A percentile compares a stretch with the other conserved stretches of the same genome.
Evolutionary conservation across 2,113 vertebrate species (phyloP).

Genomic region (Campylorhamphus procurvoides): DNA sequence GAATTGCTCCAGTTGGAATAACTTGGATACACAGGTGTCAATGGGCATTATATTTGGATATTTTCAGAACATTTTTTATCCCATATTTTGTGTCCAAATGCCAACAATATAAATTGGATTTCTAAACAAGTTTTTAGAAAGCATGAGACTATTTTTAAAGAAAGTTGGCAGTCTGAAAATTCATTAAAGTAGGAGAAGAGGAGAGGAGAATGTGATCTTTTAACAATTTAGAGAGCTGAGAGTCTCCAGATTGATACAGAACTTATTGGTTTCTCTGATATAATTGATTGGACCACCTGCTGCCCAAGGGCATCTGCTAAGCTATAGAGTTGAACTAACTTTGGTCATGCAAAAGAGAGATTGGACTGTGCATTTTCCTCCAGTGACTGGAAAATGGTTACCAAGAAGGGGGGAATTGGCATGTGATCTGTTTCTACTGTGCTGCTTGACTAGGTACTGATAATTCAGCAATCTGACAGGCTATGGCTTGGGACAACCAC

Average conservation of each 20-base stretch:
- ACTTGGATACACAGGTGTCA: not conserved
- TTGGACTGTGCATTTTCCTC: constrained; percentile 37
- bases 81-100: not conserved
- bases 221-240: constrained; percentile 5
- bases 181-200: constrained; percentile 3
- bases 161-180: not conserved
- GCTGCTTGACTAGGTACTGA: constrained; percentile 65
- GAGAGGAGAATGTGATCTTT: not conserved
- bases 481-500: constrained; percentile 52
- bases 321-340: constrained; percentile 48
- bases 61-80: not conserved
- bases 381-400: constrained; percentile 51
- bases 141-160: not conserved
- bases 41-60: not conserved
- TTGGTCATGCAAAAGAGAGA: constrained; percentile 47
- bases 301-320: constrained; percentile 61
- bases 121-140: not conserved
- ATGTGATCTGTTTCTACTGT: constrained; percentile 56
- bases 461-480: constrained; percentile 67
- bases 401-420: constrained; percentile 38
- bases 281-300: constrained; percentile 52
- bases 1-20: not conserved
- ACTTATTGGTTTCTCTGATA: constrained; percentile 44
- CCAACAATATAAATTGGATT: not conserved
- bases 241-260: constrained; percentile 18